A percentile compares a stretch with the other conserved stretches of the same genome.
Conservation (phyloP, 2,113 vertebrate species). For the Syngnathus floridae region DNA sequence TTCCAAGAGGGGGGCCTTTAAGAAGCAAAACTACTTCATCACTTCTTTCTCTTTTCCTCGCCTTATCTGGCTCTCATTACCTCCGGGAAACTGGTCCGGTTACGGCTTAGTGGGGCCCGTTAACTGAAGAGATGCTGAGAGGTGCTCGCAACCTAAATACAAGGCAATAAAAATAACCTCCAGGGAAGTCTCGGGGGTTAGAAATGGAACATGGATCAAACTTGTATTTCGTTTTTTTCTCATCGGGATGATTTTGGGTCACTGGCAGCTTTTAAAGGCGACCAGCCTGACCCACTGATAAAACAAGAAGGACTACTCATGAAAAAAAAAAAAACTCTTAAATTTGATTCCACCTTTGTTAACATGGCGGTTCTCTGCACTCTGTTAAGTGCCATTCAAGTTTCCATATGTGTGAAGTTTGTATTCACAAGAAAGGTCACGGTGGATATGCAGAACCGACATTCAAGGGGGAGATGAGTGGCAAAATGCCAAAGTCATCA, state of each 20-base stretch:
- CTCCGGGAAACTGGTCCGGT: constrained; percentile 36
- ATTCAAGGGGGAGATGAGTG: constrained; percentile 3
- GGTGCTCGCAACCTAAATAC: constrained; percentile 1
- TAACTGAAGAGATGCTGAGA: constrained; percentile 5
- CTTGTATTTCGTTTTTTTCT: background rate
- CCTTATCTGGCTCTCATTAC: constrained; percentile 49
- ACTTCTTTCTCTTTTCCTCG: constrained; percentile 10
- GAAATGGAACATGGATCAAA: constrained; percentile 1
- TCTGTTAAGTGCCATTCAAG: background rate
- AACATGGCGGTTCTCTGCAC: background rate
- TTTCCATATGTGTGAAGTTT: background rate
- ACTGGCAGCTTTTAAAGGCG: constrained; percentile 17
- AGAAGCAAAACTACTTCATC: constrained; percentile 42
- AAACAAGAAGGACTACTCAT: constrained; percentile 8
- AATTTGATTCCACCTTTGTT: background rate
- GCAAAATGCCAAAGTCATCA: constrained; percentile 11
- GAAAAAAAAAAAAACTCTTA: constrained; percentile 11
- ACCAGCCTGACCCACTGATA: constrained; percentile 23
- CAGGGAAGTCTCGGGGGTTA: background rate
- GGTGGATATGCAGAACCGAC: background rate
- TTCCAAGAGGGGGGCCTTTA: constrained; percentile 12
- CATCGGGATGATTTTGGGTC: constrained; percentile 5
- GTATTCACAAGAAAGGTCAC: constrained; percentile 7
- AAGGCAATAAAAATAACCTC: constrained; percentile 38
- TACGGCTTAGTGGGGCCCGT: constrained; percentile 23